Base-by-base conservation (phyloP, 2,113 vertebrate species). In the Archocentrus centrarchus region DNA sequence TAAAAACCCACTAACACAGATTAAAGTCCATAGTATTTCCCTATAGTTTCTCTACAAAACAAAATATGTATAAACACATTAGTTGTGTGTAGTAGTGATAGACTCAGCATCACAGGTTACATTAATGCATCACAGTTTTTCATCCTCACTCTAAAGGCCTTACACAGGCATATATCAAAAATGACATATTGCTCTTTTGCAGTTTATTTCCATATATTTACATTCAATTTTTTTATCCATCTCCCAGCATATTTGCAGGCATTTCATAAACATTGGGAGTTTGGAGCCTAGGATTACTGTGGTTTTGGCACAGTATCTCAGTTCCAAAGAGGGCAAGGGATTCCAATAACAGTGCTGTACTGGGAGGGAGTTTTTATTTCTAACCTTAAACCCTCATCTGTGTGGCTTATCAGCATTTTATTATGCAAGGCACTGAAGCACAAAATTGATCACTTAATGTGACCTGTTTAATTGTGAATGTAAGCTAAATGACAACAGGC, bases 151-250 rank as follows among this genome's bases (percentile, higher is more conserved):
- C 39, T 7, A 90, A 87, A 84, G 55, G 63, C 13, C 88, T 90
- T 86, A 88, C 47, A 77, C n/a, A 24, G 18, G 80, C 85, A 86
- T 66, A 75, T 53, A 87, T 90, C 35, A 83, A n/a, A 82, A 82
- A 88, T 85, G 77, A 86, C 63, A 84, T 41, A 76, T 76, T 86
- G 83, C 75, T 82, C 77, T 80, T 82, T 80, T 20, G 63, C 62
- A 82, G 73, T 77, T 75, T 75, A 81, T 88, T 91, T 91, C 64
- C 88, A 90, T 92, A 85, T 84, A 86, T 90, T 90, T 85, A 66
- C 78, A 81, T 86, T 58, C 20, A 59, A 20, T 83, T 32, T 32
- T 32, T 86, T 47, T 57, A 76, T 83, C 77, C 59, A 85, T 81
- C 75, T 87, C 37, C 68, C 3, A 6, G 11, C 68, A 70, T 84